phyloP scores from a whole-genome alignment of 2,797 vertebrate species.

The Gallinago stenura region DNA sequence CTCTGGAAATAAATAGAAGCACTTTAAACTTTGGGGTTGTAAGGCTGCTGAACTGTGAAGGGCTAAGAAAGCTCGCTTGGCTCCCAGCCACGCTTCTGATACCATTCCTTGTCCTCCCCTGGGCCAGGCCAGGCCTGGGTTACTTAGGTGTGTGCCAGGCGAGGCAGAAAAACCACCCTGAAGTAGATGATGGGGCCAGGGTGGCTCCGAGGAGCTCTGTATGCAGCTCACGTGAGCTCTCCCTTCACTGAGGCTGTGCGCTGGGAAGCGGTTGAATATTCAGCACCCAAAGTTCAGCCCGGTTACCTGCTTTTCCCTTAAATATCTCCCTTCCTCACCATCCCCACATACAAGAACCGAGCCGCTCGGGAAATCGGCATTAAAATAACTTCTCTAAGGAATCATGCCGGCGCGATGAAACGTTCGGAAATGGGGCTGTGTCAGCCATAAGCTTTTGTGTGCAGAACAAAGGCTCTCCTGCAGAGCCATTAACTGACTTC shows the following conservation, averaged over 20 bases:
- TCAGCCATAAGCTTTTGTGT: conserved; percentile 43
- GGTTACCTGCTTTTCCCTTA: background rate
- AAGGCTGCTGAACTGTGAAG: background rate
- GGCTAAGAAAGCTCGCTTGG: background rate
- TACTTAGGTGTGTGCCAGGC: background rate
- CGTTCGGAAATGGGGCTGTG: background rate
- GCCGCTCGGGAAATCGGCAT: background rate
- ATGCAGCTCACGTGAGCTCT: background rate
- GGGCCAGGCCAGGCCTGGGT: background rate
- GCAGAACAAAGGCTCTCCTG: conserved; percentile 45
- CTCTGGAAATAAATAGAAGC: background rate
- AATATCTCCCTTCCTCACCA: background rate
- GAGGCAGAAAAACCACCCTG: background rate
- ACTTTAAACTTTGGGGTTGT: background rate
- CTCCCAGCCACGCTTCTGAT: background rate
- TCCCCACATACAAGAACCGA: background rate
- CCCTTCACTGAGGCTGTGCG: background rate
- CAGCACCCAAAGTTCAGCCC: conserved; percentile 7
- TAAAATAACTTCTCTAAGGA: conserved; percentile 24
- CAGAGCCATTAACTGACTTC: background rate
- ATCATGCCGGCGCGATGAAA: background rate
- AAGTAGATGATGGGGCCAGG: background rate
- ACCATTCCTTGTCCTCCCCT: background rate
- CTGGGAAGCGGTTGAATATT: background rate
- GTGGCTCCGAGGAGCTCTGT: background rate